Base-by-base conservation (phyloP, 2,113 vertebrate genomes). In the Asarcornis scutulata region DNA sequence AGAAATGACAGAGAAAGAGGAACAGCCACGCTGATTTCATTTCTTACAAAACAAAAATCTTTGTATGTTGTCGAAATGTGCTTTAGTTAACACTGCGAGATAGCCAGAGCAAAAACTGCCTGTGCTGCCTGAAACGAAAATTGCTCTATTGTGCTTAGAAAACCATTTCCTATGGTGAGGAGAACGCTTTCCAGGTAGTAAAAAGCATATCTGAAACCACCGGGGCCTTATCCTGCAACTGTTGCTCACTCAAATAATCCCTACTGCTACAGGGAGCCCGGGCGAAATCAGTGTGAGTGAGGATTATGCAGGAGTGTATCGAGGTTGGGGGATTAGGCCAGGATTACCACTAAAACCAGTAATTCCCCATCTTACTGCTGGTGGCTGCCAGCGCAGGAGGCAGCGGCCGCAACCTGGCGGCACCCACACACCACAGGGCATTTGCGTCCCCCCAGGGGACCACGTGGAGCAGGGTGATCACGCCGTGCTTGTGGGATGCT, bases 1-100 rank as follows among this genome's bases (percentile, higher is more conserved):
- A 96, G 93, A 97, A 95, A 75, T 77, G 84, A 96, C 88, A 94
- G 96, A 95, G 93, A 79, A 93, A 94, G 89, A 94, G 95, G 95
- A 85, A 50, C 81, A 96, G 67, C 73, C 55, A 97, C 78, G 53
- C 80, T 86, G 92, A 96, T 97, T 95, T 95, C 69, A 96, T 95
- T 97, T 92, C 89, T 81, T 94, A 95, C 84, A 81, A 96, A 96
- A 77, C 96, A 89, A 96, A 95, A 96, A 86, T 93, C 80, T 92
- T 87, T 88, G 77, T 86, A 86, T 95, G 86, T 56, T 94, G 67
- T 40, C 91, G 74, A 95, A 85, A 93, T 91, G 95, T 93, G 94
- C 77, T 93, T 95, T 86, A 93, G 88, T 88, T 89, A 89, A 93
- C 93, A 94, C 76, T 11, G 3, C 14, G 44, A 86, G 96, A 95